These are phyloP conservation scores for Alitta virens DNA, from an alignment of 2,888 invertebrate genomes.

Conservation along the genomic window DNA sequence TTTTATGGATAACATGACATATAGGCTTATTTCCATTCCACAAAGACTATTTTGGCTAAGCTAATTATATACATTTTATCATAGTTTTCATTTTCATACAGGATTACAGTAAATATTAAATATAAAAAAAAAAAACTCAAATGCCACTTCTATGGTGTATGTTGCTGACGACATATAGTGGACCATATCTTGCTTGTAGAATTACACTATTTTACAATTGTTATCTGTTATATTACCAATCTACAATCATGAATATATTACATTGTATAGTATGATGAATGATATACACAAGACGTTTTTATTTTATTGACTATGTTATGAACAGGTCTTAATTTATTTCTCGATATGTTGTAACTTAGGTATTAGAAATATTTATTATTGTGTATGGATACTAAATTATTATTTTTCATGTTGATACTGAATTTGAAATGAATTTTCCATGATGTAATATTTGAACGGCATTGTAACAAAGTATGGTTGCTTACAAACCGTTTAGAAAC, in stretches of 20 bases:
- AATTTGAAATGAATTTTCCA: too few species aligned
- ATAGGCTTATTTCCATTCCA: background rate
- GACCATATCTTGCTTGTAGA: slow-evolving; percentile 2
- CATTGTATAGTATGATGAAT: background rate
- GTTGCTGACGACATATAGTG: background rate
- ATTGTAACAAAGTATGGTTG: background rate
- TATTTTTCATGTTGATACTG: slow-evolving; percentile 4
- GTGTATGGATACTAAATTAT: slow-evolving; percentile 13
- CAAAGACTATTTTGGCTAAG: slow-evolving; percentile 1
- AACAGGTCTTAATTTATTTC: slow-evolving; percentile 3
- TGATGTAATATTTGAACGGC: background rate
- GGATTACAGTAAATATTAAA: background rate
- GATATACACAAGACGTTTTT: background rate
- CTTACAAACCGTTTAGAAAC: slow-evolving; percentile 11
- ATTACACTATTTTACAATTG: slow-evolving; percentile 1
- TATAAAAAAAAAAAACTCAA: background rate
- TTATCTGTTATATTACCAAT: background rate
- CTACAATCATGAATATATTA: background rate
- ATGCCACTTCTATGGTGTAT: too few species aligned
- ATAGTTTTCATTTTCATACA: slow-evolving; percentile 1
- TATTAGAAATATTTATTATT: background rate
- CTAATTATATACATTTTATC: background rate
- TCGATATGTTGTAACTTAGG: slow-evolving; percentile 16
- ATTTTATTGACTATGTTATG: background rate
- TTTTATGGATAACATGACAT: too few species aligned